phyloP scores from a whole-genome alignment of 2,888 invertebrate genomes.

The Rhingia campestris region DNA sequence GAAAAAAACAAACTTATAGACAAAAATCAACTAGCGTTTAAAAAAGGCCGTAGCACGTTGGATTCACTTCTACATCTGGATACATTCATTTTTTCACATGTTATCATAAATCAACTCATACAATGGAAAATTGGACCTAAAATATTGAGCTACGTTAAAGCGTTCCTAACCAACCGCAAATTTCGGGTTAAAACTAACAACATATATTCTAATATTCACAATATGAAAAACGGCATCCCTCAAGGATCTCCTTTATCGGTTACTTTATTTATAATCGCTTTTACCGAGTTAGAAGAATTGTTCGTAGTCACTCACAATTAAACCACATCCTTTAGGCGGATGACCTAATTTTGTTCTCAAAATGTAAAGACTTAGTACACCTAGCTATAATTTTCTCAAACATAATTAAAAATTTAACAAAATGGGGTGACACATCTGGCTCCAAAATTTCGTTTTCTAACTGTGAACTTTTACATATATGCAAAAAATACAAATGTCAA shows the following conservation, averaged over 20 bases:
- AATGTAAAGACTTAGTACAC: neutral
- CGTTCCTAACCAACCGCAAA: slow-evolving; percentile 36
- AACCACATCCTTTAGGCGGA: neutral
- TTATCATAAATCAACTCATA: no score
- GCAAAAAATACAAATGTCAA: neutral
- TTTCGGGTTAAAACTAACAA: slow-evolving; percentile 39
- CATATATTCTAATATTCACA: slow-evolving; percentile 5
- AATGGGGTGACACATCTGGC: neutral
- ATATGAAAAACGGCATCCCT: neutral
- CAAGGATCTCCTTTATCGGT: neutral
- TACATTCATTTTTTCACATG: neutral
- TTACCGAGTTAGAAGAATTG: neutral
- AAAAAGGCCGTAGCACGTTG: slow-evolving; percentile 15
- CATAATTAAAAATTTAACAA: neutral
- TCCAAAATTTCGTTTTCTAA: neutral
- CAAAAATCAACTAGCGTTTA: slow-evolving; percentile 37
- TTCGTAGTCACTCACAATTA: neutral
- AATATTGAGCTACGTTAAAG: slow-evolving; percentile 36
- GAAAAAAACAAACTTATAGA: slow-evolving; percentile 26
- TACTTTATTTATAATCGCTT: neutral
- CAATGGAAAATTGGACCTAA: slow-evolving; percentile 40
- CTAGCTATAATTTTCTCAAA: neutral
- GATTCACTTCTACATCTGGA: slow-evolving; percentile 30
- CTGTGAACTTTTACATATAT: neutral
- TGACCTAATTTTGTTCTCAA: neutral